Base-by-base conservation (phyloP, 2,888 invertebrate species). In the Loripinus fragilis region DNA sequence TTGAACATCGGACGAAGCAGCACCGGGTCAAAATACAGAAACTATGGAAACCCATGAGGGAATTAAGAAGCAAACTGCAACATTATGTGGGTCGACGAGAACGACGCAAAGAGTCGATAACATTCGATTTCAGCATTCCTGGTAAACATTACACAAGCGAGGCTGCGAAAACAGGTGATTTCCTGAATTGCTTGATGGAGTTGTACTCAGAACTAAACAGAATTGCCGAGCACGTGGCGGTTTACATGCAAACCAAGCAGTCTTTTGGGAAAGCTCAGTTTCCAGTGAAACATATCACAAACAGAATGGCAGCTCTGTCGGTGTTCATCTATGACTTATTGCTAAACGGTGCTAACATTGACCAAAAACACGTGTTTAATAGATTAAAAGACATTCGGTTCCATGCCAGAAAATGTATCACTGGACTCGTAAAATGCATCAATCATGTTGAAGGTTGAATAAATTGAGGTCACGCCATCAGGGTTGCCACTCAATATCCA, bases 191-290 rank as follows among this genome's bases (percentile, higher is more conserved):
- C 42, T 83, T 81, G 64, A 41, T 85, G 17, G 73, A 80, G 3
- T 48, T 88, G 5, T 84, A 87, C 71, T 38, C 74, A 10, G 86
- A 86, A 70, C 69, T 86, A 12, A 80, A 84, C 42, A 79, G 86
- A 50, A 71, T 87, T 7, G 74, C 80, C 20, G 88, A 88, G 64
- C 77, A 87, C 42, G 78, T 81, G 1, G 80, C 85, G 20, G 84
- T 86, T 1, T 71, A 81, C 52, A 30, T 83, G 12, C 60, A 81
- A 33, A 69, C 72, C 0, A 68, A 75, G 20, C 20, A 66, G 15
- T 48, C 75, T 66, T 23, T 48, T 8, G 35, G 41, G 12, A 45
- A 67, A 7, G 5, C 12, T 2, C 28, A 52, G 15, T 28, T 30
- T 8, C 68, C 67, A n/a, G 70, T 80, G 20, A 60, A 55, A 52